Base-by-base conservation (phyloP, 2,888 invertebrate genomes). In the Leptopilina drosophilae region DNA sequence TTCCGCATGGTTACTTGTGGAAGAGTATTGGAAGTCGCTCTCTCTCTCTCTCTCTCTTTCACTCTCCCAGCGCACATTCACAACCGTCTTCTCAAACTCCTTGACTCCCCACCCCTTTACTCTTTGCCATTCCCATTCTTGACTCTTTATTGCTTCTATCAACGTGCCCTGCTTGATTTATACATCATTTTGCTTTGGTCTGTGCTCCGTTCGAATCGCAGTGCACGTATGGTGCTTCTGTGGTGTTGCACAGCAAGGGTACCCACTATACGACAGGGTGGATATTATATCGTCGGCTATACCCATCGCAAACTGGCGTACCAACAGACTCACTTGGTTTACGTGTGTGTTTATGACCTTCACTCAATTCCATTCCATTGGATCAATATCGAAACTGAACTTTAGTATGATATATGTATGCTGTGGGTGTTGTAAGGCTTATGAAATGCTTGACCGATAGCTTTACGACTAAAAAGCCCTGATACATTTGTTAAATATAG, bases 131-230 rank as follows among this genome's bases (percentile, higher is more conserved):
- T 85, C 83, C 84, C 87, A 82, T 87, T 85, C 87, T 77, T 78
- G 80, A 85, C 83, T 85, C 86, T 90, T 89, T 89, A 90, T 89
- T 89, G 89, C 88, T 89, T 90, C 88, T 89, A 90, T 89, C 88
- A 89, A 89, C 87, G 88, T 88, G 84, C 85, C 82, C 85, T 80
- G 85, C 82, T 87, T 89, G 90, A 90, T 89, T 89, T 88, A 90
- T 89, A 87, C 86, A 86, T 87, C 87, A 84, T 85, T 85, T 85
- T 81, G 84, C 83, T 85, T 81, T 82, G 83, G 82, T 82, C 83
- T 78, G 83, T 42, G 42, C 78, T 78, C 82, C 66, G 81, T 76
- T 76, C 73, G 56, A 33, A 73, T 73, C 56, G 73, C 56, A 26
- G 56, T 73, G 78, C 69, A 80, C 76, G 77, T 79, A 69, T 76